Evolutionary conservation across 2,888 invertebrate species (phyloP).

Genomic region (Carterocephalus palaemon): DNA sequence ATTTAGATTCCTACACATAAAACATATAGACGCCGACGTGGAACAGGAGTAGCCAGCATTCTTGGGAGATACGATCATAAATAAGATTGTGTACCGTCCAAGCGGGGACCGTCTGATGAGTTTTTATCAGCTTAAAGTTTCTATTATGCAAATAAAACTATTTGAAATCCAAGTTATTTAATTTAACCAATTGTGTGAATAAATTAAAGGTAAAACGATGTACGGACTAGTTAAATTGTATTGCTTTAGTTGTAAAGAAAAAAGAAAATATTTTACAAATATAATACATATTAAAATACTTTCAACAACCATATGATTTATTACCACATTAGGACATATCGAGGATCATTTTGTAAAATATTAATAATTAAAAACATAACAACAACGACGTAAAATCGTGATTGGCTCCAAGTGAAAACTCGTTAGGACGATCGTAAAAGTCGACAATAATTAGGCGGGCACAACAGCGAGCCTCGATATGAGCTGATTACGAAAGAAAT

Average conservation of each 20-base stretch:
- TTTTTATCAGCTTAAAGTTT: conserved; percentile 49
- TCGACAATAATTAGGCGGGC: conserved; percentile 77
- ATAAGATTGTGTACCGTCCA: conserved; percentile 49
- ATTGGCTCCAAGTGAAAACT: conserved; percentile 76
- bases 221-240: not conserved
- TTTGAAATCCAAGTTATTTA: conserved; percentile 33
- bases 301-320: conserved; percentile 25
- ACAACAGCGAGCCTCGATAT: conserved; percentile 72
- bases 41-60: conserved; percentile 64
- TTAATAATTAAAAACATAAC: conserved; percentile 66
- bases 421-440: conserved; percentile 76
- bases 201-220: conserved; percentile 5
- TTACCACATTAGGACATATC: conserved; percentile 29
- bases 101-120: conserved; percentile 48
- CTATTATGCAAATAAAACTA: conserved; percentile 47
- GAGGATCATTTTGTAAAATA: conserved; percentile 33
- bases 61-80: conserved; percentile 61
- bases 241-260: too few relatives aligned
- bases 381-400: conserved; percentile 71
- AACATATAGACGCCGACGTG: conserved; percentile 57
- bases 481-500: conserved; percentile 78
- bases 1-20: conserved; percentile 64
- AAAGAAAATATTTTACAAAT: too few relatives aligned
- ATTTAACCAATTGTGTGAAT: conserved; percentile 31
- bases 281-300: too few relatives aligned